These are phyloP conservation scores for Habroteleia sp. DNA, from an alignment of 2,888 invertebrate species.

Conservation along the genomic window DNA sequence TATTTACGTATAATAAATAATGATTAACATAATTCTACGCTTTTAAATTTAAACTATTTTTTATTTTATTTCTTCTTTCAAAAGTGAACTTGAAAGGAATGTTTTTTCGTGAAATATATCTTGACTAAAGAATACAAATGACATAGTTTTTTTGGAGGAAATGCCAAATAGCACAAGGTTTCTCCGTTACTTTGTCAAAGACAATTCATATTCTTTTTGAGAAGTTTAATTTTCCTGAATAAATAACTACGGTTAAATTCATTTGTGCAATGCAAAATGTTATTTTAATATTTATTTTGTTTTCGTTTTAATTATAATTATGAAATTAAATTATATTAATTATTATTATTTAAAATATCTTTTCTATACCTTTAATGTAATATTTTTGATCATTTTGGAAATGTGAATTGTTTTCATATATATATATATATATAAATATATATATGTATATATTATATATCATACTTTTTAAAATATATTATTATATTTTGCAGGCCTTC, in stretches of 20 bases:
- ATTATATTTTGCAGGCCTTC: constrained; percentile 72
- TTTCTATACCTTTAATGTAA: too few species aligned
- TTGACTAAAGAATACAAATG: constrained; percentile 4
- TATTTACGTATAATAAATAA: too few species aligned
- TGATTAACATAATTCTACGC: too few species aligned
- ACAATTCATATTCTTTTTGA: not conserved
- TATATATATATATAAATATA: too few species aligned
- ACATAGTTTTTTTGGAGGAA: not conserved
- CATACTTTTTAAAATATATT: not conserved
- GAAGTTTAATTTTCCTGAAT: not conserved
- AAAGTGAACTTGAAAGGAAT: not conserved
- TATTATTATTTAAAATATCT: too few species aligned
- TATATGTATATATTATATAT: too few species aligned
- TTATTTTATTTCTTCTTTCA: not conserved
- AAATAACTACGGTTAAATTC: too few species aligned
- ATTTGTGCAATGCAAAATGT: too few species aligned
- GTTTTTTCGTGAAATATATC: constrained; percentile 1
- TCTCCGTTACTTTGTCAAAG: not conserved
- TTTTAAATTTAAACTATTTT: not conserved
- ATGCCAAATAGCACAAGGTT: not conserved
- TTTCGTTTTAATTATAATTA: too few species aligned
- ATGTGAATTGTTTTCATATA: too few species aligned
- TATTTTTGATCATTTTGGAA: too few species aligned
- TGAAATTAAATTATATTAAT: too few species aligned
- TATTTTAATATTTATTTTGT: not conserved